Percentiles rank a stretch among this genome's conserved stretches.
These are phyloP conservation scores for Triops cancriformis DNA, from an alignment of 1,140 invertebrate species.

Conservation along the genomic window DNA sequence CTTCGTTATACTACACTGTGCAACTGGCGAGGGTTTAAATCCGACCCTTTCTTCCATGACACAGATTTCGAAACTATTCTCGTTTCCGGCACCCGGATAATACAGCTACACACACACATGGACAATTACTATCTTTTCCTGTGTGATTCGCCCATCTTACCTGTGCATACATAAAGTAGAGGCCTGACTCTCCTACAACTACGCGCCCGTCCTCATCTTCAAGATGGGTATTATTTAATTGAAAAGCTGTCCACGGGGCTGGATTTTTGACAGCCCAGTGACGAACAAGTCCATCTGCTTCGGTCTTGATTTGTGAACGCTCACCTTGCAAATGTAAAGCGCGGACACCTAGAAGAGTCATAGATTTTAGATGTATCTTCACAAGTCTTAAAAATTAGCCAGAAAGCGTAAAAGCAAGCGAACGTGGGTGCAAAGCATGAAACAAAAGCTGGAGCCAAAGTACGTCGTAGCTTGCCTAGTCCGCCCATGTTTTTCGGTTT, in stretches of 20 bases:
- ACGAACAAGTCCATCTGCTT: not conserved
- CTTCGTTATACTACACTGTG: conserved; percentile 18
- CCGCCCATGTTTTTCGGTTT: not conserved
- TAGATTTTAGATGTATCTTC: not conserved
- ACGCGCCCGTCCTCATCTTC: conserved; percentile 15
- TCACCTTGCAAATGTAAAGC: not conserved
- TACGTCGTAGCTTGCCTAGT: not conserved
- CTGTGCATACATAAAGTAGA: conserved; percentile 22
- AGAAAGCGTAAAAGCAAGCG: not conserved
- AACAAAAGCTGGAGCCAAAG: not conserved
- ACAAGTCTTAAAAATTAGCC: not conserved
- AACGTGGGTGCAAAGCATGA: not conserved
- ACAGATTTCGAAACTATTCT: conserved; percentile 15
- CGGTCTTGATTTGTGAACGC: not conserved
- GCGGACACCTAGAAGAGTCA: not conserved
- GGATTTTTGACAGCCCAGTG: not conserved
- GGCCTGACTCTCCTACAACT: conserved; percentile 11
- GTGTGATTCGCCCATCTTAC: not conserved
- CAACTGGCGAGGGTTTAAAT: not conserved
- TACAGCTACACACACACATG: not conserved
- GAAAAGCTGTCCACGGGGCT: not conserved
- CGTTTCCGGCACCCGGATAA: conserved; percentile 6
- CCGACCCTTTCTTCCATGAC: not conserved
- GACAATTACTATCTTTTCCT: too few species aligned
- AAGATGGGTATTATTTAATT: not conserved